Percentiles rank a stretch among this genome's conserved stretches.
Evolutionary conservation across 1,140 invertebrate genomes (phyloP).

Genomic region (Achroia grisella): DNA sequence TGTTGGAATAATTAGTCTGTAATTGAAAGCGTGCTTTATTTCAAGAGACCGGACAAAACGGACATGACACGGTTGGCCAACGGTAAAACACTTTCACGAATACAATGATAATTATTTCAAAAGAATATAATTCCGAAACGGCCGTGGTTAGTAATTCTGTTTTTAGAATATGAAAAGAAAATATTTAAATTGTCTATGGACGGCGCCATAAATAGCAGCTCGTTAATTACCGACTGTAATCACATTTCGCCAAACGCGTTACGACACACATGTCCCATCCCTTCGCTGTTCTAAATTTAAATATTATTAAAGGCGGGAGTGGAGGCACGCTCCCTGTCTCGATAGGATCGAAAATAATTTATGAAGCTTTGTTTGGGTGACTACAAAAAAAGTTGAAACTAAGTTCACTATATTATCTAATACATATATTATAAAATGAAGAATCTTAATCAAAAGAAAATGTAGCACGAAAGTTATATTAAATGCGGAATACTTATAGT

Average conservation of each 20-base stretch:
- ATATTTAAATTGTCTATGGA: conserved; percentile 52
- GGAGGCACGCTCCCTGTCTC: conserved; percentile 54
- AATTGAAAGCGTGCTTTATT: conserved; percentile 72
- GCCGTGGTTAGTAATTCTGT: conserved; percentile 17
- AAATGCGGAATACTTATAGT: no score
- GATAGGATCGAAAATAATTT: conserved; percentile 66
- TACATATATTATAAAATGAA: neutral
- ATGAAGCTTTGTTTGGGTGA: conserved; percentile 52
- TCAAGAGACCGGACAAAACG: conserved; percentile 59
- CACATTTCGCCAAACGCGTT: conserved; percentile 72
- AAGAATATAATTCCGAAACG: conserved; percentile 46
- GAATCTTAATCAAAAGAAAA: neutral
- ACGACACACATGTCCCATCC: conserved; percentile 71
- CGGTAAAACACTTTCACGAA: conserved; percentile 68
- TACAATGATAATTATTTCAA: conserved; percentile 58
- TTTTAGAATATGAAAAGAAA: conserved; percentile 45
- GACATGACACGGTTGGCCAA: conserved; percentile 60
- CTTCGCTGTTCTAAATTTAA: conserved; percentile 71
- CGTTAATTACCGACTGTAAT: conserved; percentile 70
- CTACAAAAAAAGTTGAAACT: conserved; percentile 6
- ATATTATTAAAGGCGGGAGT: conserved; percentile 64
- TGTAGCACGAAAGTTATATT: no score
- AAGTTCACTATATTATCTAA: no score
- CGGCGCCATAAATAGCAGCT: conserved; percentile 54
- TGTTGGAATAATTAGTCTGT: conserved; percentile 72